Percentiles rank a stretch among this genome's conserved stretches.
Conservation (phyloP, 2,888 invertebrate species). For the Zelleria hepariella region DNA sequence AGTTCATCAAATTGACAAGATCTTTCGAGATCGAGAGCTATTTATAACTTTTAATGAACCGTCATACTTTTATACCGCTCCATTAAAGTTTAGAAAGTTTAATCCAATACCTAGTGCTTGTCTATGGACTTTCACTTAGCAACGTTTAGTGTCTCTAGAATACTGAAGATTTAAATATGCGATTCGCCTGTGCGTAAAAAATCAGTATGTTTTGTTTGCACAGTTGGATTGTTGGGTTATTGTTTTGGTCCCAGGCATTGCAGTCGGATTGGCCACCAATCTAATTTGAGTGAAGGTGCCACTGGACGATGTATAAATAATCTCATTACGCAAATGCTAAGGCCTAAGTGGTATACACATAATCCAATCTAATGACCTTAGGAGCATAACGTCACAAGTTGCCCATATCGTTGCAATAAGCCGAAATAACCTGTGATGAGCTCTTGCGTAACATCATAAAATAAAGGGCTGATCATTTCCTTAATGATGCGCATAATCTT, state of each 20-base stretch:
- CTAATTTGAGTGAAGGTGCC: no score
- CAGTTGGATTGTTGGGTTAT: no score
- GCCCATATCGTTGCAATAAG: no score
- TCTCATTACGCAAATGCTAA: no score
- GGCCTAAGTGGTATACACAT: no score
- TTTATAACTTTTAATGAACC: neutral
- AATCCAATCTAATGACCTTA: no score
- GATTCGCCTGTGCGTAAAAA: neutral
- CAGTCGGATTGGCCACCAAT: no score
- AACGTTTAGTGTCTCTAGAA: neutral
- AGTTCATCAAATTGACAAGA: neutral
- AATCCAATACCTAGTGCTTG: neutral
- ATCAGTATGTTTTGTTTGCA: no score
- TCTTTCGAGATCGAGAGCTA: neutral
- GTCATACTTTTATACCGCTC: neutral
- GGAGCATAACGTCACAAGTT: no score
- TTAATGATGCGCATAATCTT: neutral
- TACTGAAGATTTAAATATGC: neutral
- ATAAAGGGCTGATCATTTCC: neutral
- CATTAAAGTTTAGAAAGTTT: neutral
- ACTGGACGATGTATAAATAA: no score
- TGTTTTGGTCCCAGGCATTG: no score
- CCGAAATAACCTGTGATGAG: no score
- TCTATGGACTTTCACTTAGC: neutral
- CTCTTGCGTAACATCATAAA: neutral